A percentile compares a stretch with the other conserved stretches of the same genome.
These are phyloP conservation scores for Pelobates fuscus DNA, from an alignment of 2,113 vertebrate species.

Conservation along the genomic window DNA sequence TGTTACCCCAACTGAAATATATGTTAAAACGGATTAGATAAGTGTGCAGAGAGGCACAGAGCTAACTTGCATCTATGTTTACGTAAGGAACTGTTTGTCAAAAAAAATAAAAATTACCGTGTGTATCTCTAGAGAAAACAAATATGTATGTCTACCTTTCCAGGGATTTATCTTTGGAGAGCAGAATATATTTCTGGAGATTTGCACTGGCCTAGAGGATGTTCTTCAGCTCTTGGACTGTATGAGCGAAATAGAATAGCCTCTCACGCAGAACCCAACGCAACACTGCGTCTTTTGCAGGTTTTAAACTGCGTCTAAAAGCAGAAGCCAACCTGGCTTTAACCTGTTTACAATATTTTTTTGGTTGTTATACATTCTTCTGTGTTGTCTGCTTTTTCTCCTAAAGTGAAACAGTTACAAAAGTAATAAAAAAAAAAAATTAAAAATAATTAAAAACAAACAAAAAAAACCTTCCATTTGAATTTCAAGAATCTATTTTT, in stretches of 20 bases:
- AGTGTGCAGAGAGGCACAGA: constrained; percentile 23
- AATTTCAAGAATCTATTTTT: constrained; percentile 84
- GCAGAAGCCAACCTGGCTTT: constrained; percentile 79
- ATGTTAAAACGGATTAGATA: neutral
- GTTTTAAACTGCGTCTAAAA: constrained; percentile 83
- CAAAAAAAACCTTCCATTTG: constrained; percentile 78
- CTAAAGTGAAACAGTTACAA: constrained; percentile 69
- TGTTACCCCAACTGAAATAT: constrained; percentile 11
- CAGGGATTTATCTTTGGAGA: constrained; percentile 23
- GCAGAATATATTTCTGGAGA: constrained; percentile 26
- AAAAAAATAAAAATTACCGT: constrained; percentile 21
- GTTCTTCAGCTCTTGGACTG: constrained; percentile 21
- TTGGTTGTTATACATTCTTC: constrained; percentile 69
- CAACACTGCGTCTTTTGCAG: constrained; percentile 64
- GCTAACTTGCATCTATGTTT: constrained; percentile 37
- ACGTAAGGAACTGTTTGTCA: constrained; percentile 46
- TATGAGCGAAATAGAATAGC: constrained; percentile 13
- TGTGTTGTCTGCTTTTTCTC: constrained; percentile 63
- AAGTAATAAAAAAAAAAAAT: constrained; percentile 60
- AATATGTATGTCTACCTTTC: constrained; percentile 41
- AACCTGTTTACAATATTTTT: constrained; percentile 80
- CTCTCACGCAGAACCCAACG: constrained; percentile 67
- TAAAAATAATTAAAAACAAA: constrained; percentile 52
- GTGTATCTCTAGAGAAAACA: constrained; percentile 32
- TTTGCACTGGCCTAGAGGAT: constrained; percentile 9